phyloP scores from a whole-genome alignment of 1,140 invertebrate species.

The Drosophila triauraria region DNA sequence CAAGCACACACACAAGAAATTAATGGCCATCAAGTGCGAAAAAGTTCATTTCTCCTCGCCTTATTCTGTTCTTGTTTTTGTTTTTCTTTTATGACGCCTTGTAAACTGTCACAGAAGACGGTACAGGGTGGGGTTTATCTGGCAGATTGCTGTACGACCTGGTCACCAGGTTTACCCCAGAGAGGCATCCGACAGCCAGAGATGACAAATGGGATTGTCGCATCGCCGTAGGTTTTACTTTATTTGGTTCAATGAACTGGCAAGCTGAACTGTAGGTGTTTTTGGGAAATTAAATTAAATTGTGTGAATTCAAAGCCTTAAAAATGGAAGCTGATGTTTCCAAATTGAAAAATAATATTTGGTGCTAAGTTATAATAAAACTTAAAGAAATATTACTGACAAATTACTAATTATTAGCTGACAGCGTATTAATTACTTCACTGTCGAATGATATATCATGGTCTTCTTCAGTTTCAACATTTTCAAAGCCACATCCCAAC shows the following conservation, averaged over 20 bases:
- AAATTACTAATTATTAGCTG: not conserved
- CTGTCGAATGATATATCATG: slow-evolving; percentile 33
- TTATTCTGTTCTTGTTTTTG: slow-evolving; percentile 16
- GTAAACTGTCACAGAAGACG: slow-evolving; percentile 51
- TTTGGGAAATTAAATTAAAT: slow-evolving; percentile 3
- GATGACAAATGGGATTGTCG: slow-evolving; percentile 50
- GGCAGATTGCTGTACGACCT: slow-evolving; percentile 32
- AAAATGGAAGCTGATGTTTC: not conserved
- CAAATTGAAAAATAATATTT: not conserved
- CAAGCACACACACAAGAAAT: slow-evolving; percentile 44
- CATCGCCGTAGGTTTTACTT: slow-evolving; percentile 34
- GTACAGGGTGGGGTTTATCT: slow-evolving; percentile 25
- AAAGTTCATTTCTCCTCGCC: slow-evolving; percentile 58
- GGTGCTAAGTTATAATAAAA: too few relatives aligned
- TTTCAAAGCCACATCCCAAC: slow-evolving; percentile 11
- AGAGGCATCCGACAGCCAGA: slow-evolving; percentile 29
- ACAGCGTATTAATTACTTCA: not conserved
- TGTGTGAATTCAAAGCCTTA: not conserved
- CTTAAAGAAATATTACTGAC: too few relatives aligned
- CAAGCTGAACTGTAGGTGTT: slow-evolving; percentile 7
- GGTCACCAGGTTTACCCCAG: slow-evolving; percentile 38
- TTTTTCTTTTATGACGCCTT: slow-evolving; percentile 31
- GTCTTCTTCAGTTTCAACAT: slow-evolving; percentile 5
- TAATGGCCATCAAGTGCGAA: slow-evolving; percentile 72
- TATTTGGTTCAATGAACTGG: slow-evolving; percentile 50